Conservation (phyloP, 1,140 invertebrate genomes). For the Bombus waltoni region DNA sequence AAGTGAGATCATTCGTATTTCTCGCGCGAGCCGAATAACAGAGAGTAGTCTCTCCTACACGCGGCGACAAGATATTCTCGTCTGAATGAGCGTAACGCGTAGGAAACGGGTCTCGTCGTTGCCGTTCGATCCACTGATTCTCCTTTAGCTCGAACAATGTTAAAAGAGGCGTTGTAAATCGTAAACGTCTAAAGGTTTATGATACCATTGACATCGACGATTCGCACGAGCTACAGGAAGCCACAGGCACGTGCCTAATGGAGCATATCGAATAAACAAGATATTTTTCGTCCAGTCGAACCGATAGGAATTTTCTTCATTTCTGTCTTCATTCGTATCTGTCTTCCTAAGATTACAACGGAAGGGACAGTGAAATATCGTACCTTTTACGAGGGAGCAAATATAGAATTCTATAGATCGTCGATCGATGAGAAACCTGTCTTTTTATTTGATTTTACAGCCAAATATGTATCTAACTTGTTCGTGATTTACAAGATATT, state of each 20-base stretch:
- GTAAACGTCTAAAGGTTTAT: neutral
- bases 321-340: neutral
- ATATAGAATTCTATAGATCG: no score
- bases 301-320: neutral
- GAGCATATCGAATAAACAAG: neutral
- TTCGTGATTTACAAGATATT: no score
- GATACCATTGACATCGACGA: neutral
- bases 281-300: neutral
- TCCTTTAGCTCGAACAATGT: neutral
- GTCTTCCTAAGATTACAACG: neutral
- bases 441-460: no score
- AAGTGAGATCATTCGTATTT: constrained; percentile 42
- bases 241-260: neutral
- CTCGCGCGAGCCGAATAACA: constrained; percentile 6
- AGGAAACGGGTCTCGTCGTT: neutral
- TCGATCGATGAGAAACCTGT: no score
- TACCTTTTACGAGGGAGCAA: neutral
- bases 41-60: constrained; percentile 2
- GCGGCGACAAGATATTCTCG: constrained; percentile 19
- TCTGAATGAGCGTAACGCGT: constrained; percentile 6
- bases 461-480: no score
- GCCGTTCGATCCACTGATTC: neutral
- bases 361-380: no score
- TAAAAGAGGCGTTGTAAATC: neutral
- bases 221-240: neutral